Conservation (phyloP, 2,888 invertebrate genomes). For the Orchesella flavescens region DNA sequence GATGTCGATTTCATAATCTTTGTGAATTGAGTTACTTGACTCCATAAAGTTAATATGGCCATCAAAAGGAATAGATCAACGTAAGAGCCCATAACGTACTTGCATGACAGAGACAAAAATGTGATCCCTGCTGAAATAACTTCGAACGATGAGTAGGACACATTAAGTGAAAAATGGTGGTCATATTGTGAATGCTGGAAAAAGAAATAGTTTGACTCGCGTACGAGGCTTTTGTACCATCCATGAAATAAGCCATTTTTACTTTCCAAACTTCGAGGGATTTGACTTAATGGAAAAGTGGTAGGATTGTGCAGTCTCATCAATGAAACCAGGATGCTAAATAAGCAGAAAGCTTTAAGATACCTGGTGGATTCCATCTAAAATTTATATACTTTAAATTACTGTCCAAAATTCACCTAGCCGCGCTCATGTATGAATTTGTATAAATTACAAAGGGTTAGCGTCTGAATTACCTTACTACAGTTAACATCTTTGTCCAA, state of each 20-base stretch:
- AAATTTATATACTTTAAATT: not conserved
- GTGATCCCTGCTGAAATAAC: not conserved
- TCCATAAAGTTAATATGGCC: constrained; percentile 34
- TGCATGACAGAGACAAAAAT: not conserved
- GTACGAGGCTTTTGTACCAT: constrained; percentile 31
- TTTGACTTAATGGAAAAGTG: constrained; percentile 27
- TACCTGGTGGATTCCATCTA: constrained; percentile 23
- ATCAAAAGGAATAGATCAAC: constrained; percentile 24
- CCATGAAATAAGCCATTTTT: constrained; percentile 3
- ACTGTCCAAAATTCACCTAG: no score
- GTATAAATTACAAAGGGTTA: no score
- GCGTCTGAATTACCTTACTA: no score
- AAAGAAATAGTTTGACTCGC: constrained; percentile 29
- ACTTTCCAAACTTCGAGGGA: constrained; percentile 1
- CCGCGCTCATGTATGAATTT: no score
- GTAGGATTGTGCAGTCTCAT: constrained; percentile 30
- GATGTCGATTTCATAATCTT: not conserved
- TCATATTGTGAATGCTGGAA: constrained; percentile 13
- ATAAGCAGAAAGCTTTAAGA: not conserved
- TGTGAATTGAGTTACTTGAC: constrained; percentile 24
- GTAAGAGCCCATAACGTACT: constrained; percentile 44
- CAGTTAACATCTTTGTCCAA: no score
- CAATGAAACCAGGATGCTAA: not conserved
- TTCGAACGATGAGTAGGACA: constrained; percentile 2
- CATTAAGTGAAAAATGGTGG: not conserved